phyloP scores from a whole-genome alignment of 2,797 vertebrate genomes.

The Remorina albescens region DNA sequence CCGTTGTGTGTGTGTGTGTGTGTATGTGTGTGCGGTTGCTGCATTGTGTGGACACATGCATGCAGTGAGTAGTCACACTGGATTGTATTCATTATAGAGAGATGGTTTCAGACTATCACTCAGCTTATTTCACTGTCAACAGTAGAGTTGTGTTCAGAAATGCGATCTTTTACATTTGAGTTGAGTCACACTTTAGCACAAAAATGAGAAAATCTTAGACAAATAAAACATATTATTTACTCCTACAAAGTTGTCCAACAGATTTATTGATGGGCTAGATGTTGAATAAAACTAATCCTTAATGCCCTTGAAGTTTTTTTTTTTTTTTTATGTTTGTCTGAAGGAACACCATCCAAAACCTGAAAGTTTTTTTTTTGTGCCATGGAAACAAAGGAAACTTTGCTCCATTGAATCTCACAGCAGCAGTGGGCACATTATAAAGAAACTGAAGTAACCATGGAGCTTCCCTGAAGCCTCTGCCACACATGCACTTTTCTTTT shows the following conservation, averaged over 20 bases:
- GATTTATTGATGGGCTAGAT: background rate
- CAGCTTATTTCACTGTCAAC: constrained; percentile 17
- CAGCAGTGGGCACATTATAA: constrained; percentile 29
- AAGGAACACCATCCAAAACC: constrained; percentile 3
- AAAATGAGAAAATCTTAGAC: background rate
- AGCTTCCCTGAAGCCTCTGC: constrained; percentile 44
- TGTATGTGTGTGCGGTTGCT: constrained; percentile 44
- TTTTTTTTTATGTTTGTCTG: background rate
- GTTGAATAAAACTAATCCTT: background rate
- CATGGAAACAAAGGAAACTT: constrained; percentile 29
- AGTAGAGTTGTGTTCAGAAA: constrained; percentile 10
- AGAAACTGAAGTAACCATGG: constrained; percentile 37
- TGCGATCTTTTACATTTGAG: background rate
- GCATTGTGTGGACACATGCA: constrained; percentile 63
- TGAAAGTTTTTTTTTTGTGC: constrained; percentile 4
- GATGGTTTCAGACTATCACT: constrained; percentile 34
- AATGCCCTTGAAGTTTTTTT: too few species aligned
- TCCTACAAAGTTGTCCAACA: background rate
- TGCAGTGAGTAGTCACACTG: constrained; percentile 54
- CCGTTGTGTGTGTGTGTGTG: constrained; percentile 36
- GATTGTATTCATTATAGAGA: constrained; percentile 51
- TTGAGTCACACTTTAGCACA: background rate
- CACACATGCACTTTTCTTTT: constrained; percentile 17
- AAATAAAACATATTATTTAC: background rate
- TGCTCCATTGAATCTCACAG: constrained; percentile 16